These are phyloP conservation scores for Brachyistius frenatus DNA, from an alignment of 2,113 vertebrate genomes.

Conservation along the genomic window DNA sequence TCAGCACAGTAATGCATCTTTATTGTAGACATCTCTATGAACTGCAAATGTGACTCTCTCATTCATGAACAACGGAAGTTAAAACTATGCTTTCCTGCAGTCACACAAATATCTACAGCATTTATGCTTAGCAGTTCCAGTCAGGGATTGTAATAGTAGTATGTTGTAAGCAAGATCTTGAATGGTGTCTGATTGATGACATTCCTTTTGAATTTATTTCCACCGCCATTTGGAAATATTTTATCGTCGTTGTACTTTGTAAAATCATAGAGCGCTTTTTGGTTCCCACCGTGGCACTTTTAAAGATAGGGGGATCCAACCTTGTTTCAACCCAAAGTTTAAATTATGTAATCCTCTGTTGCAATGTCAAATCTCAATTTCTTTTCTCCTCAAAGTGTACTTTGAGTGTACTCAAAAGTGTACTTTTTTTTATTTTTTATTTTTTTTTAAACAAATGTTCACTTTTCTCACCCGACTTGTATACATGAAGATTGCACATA, in stretches of 20 bases:
- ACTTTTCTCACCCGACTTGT: conserved; percentile 38
- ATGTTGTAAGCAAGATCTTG: conserved; percentile 27
- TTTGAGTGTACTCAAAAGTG: too few relatives aligned
- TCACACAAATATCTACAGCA: conserved; percentile 40
- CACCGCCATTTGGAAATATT: conserved; percentile 39
- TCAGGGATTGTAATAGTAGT: conserved; percentile 37
- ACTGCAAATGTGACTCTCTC: conserved; percentile 35
- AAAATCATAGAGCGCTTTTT: conserved; percentile 59
- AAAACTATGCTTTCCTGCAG: conserved; percentile 28
- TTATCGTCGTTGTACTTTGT: conserved; percentile 57
- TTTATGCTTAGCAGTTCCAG: conserved; percentile 40
- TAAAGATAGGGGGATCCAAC: conserved; percentile 42
- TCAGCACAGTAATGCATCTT: conserved; percentile 14
- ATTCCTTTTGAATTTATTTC: conserved; percentile 51
- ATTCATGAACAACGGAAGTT: conserved; percentile 28
- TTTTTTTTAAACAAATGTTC: conserved; percentile 40
- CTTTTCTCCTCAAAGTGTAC: conserved; percentile 34
- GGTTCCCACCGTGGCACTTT: conserved; percentile 65
- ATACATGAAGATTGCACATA: conserved; percentile 69
- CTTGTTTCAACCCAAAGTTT: conserved; percentile 62
- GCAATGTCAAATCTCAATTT: conserved; percentile 35
- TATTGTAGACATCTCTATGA: conserved; percentile 7
- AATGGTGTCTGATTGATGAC: conserved; percentile 42
- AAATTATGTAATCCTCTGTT: conserved; percentile 52
- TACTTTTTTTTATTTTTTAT: conserved; percentile 21